Percentiles rank a stretch among this genome's conserved stretches.
phyloP scores from a whole-genome alignment of 2,888 invertebrate species.

The Drosophila subsilvestris region DNA sequence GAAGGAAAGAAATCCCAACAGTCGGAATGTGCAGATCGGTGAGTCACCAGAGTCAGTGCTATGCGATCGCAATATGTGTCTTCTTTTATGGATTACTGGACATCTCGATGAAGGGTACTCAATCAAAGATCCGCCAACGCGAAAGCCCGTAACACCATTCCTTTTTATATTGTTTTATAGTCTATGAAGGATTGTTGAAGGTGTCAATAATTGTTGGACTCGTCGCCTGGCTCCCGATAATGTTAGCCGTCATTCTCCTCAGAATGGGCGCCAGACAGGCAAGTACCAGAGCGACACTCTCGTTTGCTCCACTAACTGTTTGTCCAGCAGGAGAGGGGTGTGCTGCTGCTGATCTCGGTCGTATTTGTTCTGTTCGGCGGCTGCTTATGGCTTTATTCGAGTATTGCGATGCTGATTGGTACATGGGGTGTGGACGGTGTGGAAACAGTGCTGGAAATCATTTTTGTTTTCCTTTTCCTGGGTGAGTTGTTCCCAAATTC shows the following conservation, averaged over 20 bases:
- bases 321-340: background rate
- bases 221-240: background rate
- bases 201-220: background rate
- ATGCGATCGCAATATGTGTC: background rate
- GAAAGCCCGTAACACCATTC: background rate
- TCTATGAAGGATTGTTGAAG: rapidly evolving
- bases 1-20: background rate
- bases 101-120: background rate
- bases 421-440: background rate
- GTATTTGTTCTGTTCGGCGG: background rate
- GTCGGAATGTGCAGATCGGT: background rate
- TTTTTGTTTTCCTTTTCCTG: background rate
- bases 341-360: background rate
- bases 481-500: background rate
- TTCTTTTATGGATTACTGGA: background rate
- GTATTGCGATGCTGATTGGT: background rate
- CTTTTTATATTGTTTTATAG: background rate
- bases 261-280: background rate
- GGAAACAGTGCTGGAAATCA: background rate
- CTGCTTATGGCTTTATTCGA: background rate
- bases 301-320: background rate
- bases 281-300: background rate
- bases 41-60: background rate
- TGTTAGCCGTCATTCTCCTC: background rate
- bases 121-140: background rate